These are phyloP conservation scores for Pygocentrus nattereri DNA, from an alignment of 2,797 vertebrate species.

Conservation along the genomic window DNA sequence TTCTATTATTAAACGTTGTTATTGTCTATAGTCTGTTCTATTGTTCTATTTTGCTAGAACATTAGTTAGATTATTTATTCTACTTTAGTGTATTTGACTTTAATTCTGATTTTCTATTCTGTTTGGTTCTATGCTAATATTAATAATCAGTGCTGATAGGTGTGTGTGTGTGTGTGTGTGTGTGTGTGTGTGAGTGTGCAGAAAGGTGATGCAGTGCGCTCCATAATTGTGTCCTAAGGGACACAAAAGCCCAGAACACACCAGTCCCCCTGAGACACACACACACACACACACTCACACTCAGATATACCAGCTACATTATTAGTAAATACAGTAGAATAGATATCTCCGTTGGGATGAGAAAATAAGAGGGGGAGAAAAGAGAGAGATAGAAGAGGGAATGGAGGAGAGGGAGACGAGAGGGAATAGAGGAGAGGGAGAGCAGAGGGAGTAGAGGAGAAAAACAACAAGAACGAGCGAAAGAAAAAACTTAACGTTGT, in stretches of 20 bases:
- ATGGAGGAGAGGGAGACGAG: too few relatives aligned
- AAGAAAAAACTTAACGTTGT: too few relatives aligned
- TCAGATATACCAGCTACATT: not conserved
- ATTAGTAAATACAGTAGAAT: not conserved
- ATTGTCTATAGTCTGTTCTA: too few relatives aligned
- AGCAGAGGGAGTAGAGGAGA: too few relatives aligned
- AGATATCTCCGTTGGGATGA: not conserved
- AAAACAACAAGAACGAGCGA: too few relatives aligned
- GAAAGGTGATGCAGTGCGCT: not conserved
- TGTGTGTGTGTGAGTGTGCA: conserved; percentile 35
- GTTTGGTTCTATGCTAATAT: too few relatives aligned
- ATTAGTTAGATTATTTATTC: too few relatives aligned
- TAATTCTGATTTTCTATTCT: too few relatives aligned
- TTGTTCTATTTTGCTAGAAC: too few relatives aligned
- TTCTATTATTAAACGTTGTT: too few relatives aligned
- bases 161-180: conserved; percentile 10
- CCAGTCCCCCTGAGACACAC: not conserved
- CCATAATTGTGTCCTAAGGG: not conserved
- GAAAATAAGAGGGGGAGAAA: conserved; percentile 36
- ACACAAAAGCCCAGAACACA: not conserved
- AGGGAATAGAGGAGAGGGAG: too few relatives aligned
- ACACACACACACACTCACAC: not conserved
- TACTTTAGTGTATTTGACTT: too few relatives aligned
- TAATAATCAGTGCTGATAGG: not conserved
- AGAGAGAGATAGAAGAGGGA: not conserved